Conservation (phyloP, 2,113 vertebrate species). For the Ochotona curzoniae region DNA sequence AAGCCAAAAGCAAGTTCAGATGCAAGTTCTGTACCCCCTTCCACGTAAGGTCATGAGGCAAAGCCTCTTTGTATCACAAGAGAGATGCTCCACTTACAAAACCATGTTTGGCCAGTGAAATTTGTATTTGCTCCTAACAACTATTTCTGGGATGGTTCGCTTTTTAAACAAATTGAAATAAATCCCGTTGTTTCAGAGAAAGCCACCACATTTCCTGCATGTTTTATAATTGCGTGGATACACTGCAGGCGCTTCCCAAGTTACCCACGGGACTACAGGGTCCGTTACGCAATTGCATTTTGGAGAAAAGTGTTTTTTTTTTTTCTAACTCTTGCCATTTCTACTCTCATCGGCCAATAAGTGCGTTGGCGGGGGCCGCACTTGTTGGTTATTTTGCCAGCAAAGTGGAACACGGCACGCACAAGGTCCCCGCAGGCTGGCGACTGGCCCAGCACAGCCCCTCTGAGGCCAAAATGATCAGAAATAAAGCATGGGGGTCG, state of each 20-base stretch:
- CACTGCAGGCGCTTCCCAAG: too few species aligned
- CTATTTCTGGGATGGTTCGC: neutral
- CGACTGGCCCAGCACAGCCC: neutral
- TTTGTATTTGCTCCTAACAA: neutral
- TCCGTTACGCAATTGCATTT: neutral
- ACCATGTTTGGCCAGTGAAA: too few species aligned
- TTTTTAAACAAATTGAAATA: neutral
- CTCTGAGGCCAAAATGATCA: neutral
- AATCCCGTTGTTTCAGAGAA: neutral
- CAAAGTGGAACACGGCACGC: neutral
- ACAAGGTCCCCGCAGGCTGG: neutral
- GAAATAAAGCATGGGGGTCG: slow-evolving; percentile 13
- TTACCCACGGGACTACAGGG: neutral
- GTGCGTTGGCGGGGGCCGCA: too few species aligned
- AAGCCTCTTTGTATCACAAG: neutral
- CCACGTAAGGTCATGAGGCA: slow-evolving; percentile 39
- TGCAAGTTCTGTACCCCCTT: neutral
- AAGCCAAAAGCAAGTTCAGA: neutral
- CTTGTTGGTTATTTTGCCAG: neutral
- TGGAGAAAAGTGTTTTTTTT: neutral
- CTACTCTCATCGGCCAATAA: neutral
- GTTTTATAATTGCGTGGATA: neutral
- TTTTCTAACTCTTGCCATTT: neutral
- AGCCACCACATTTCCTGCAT: neutral
- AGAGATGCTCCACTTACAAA: neutral